These are phyloP conservation scores for Spizella passerina DNA, from an alignment of 2,797 vertebrate species.

Conservation along the genomic window DNA sequence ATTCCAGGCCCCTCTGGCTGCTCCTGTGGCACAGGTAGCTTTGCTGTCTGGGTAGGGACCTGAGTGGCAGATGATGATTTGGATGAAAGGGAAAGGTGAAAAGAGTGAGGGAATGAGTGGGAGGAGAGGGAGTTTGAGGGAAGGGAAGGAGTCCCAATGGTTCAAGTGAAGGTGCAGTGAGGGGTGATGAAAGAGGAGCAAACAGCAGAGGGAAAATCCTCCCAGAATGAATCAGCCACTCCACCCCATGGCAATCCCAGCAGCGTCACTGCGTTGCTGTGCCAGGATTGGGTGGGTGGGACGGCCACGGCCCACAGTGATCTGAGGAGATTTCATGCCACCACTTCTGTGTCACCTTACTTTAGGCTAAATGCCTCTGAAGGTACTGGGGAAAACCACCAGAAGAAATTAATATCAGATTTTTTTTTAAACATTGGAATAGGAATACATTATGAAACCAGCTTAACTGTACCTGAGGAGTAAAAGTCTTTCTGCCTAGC, in stretches of 20 bases:
- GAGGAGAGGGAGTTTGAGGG: not conserved
- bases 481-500: not conserved
- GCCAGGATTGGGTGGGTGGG: accelerated
- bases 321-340: not conserved
- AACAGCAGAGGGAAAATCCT: not conserved
- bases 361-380: not conserved
- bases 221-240: not conserved
- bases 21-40: not conserved
- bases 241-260: not conserved
- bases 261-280: not conserved
- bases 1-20: not conserved
- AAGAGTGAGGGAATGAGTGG: accelerated
- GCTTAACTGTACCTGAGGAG: not conserved
- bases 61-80: not conserved
- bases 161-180: not conserved
- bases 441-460: not conserved
- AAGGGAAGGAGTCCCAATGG: not conserved
- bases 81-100: not conserved
- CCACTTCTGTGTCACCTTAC: not conserved
- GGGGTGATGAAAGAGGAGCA: not conserved
- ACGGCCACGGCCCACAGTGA: too few relatives aligned
- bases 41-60: not conserved
- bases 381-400: not conserved
- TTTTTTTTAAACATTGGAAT: not conserved
- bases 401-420: not conserved